Evolutionary conservation across 2,888 invertebrate genomes (phyloP).

Genomic region (Iselma pallidipennis): DNA sequence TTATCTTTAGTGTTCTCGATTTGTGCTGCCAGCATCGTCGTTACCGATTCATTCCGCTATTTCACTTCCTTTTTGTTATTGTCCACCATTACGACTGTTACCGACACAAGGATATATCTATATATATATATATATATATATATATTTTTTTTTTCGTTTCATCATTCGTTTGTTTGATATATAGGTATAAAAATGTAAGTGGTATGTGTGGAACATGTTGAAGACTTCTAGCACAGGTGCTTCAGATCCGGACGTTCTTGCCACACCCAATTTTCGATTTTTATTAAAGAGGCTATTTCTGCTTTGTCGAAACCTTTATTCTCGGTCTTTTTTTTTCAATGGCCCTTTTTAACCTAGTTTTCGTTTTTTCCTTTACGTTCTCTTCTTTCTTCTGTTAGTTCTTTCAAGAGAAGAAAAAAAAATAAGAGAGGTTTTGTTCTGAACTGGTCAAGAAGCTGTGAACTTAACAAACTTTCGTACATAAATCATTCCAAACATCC

Average conservation of each 20-base stretch:
- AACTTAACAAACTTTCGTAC: not conserved
- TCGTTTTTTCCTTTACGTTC: not conserved
- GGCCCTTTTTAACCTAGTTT: not conserved
- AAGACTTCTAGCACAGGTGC: slow-evolving; percentile 3
- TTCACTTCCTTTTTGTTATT: slow-evolving; percentile 19
- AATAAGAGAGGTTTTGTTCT: not conserved
- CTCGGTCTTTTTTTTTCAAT: not conserved
- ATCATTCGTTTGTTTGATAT: not conserved
- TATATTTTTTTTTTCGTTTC: not conserved
- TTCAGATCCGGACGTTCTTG: not conserved
- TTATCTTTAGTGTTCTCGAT: slow-evolving; percentile 21
- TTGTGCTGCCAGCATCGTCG: slow-evolving; percentile 14
- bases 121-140: not conserved
- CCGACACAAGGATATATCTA: slow-evolving; percentile 5
- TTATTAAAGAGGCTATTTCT: slow-evolving; percentile 3
- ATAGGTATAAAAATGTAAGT: not conserved
- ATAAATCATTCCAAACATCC: not conserved
- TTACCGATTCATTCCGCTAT: slow-evolving; percentile 22
- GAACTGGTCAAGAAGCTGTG: not conserved
- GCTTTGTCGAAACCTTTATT: slow-evolving; percentile 6
- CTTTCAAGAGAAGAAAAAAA: not conserved
- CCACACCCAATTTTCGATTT: slow-evolving; percentile 13
- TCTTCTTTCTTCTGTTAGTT: not conserved
- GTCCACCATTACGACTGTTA: slow-evolving; percentile 20
- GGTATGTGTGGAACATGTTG: slow-evolving; percentile 1